These are phyloP conservation scores for Ellobius talpinus DNA, from an alignment of 2,113 vertebrate genomes.

Conservation along the genomic window DNA sequence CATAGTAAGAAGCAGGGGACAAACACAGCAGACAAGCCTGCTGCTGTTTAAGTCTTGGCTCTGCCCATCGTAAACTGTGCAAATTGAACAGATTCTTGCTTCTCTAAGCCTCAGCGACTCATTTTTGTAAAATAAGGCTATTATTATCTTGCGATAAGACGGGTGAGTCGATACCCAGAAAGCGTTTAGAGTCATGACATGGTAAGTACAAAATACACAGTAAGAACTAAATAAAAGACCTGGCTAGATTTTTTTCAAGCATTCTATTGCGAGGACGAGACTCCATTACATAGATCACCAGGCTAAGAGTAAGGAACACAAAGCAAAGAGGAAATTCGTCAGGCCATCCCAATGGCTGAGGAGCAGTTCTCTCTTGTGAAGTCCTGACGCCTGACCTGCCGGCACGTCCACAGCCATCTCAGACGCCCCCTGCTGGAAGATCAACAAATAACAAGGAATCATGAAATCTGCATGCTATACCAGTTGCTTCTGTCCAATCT, in stretches of 20 bases:
- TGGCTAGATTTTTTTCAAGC: neutral
- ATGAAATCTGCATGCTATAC: conserved; percentile 77
- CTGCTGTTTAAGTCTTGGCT: neutral
- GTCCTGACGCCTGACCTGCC: neutral
- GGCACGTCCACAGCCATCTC: neutral
- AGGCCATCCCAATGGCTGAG: too few relatives aligned
- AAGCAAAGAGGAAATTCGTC: neutral
- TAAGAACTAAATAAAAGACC: conserved; percentile 15
- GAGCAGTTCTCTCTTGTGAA: neutral
- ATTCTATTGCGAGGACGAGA: neutral
- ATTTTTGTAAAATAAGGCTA: neutral
- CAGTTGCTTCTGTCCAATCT: conserved; percentile 77
- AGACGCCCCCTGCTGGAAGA: neutral
- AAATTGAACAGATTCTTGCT: neutral
- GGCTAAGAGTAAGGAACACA: neutral
- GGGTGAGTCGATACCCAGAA: neutral
- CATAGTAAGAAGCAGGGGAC: neutral
- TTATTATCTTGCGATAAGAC: neutral
- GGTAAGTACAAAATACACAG: neutral
- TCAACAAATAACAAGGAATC: neutral
- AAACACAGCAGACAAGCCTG: neutral
- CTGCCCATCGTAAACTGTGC: too few relatives aligned
- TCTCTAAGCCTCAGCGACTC: neutral
- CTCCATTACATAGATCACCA: neutral
- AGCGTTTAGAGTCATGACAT: neutral